Conservation (phyloP, 2,113 vertebrate genomes). For the Mellivora capensis region DNA sequence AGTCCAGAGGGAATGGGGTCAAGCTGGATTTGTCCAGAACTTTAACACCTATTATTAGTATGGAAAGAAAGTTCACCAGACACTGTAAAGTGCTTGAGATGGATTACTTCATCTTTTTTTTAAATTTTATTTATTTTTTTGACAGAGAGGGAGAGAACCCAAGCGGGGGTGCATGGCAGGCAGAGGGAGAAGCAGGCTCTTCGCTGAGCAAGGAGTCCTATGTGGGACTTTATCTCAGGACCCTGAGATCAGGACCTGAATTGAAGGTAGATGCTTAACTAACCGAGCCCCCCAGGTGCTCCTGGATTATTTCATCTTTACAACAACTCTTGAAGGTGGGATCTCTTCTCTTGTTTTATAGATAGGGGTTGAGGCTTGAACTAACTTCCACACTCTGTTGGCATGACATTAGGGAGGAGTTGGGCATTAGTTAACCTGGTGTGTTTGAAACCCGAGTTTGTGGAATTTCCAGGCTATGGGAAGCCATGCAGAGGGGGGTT, state of each 20-base stretch:
- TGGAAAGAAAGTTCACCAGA: background rate
- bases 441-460: background rate
- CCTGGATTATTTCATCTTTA: background rate
- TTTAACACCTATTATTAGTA: background rate
- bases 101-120: background rate
- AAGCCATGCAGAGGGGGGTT: fast-evolving
- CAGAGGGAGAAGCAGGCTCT: background rate
- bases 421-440: background rate
- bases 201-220: background rate
- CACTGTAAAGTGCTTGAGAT: background rate
- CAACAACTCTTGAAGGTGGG: background rate
- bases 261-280: background rate
- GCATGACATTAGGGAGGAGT: background rate
- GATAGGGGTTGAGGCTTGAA: background rate
- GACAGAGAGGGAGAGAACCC: background rate
- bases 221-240: background rate
- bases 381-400: background rate
- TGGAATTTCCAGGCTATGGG: background rate
- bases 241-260: background rate
- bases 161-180: fast-evolving
- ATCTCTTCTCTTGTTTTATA: background rate
- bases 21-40: background rate
- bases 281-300: background rate
- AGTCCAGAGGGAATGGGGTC: background rate
- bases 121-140: background rate